Base-by-base conservation (phyloP, 2,888 invertebrate genomes). In the Coleophora deauratella region DNA sequence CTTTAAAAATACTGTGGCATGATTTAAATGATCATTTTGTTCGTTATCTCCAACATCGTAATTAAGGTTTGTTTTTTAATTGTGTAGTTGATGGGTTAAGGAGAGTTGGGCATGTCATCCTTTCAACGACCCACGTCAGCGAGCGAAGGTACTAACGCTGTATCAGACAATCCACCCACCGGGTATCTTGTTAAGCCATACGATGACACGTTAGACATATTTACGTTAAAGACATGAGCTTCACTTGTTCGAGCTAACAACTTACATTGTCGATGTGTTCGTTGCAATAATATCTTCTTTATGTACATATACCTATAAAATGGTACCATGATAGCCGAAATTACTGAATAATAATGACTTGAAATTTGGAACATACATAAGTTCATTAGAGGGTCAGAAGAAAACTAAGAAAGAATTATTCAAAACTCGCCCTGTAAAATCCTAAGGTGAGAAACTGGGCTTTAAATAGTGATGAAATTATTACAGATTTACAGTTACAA, bases 171-270 rank as follows among this genome's bases (percentile, higher is more conserved):
- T 57, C 54, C 58, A 58, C 59, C 58, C 61, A 60, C 58, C 43
- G 47, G 50, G 43, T 42, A 45, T 49, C 52, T 61, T 52, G 55
- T 66, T 63, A 62, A 62, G 60, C 52, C 54, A 51, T 53, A 51
- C 53, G 62, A 61, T 55, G 62, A 62, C 54, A 59, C 50, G 50
- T 10, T 31, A n/a, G 9, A 31, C 31, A 10, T 57, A 52, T 58
- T 57, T 59, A 64, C 58, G 56, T 57, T 56, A 51, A 60, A 38
- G 11, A 38, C 9, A 28, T 14, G 15, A 27, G 27, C 32, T 38
- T 12, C 6, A 9, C 10, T 40, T 37, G n/a, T 31, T 36, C 9
- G 4, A 9, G 7, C 11, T 27, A 12, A 12, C 8, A n/a, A 4
- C 12, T 27, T 27, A 11, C 12, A 9, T 27, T 10, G 11, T 11